A percentile compares a stretch with the other conserved stretches of the same genome.
These are phyloP conservation scores for Morone saxatilis DNA, from an alignment of 2,113 vertebrate genomes.

Conservation along the genomic window DNA sequence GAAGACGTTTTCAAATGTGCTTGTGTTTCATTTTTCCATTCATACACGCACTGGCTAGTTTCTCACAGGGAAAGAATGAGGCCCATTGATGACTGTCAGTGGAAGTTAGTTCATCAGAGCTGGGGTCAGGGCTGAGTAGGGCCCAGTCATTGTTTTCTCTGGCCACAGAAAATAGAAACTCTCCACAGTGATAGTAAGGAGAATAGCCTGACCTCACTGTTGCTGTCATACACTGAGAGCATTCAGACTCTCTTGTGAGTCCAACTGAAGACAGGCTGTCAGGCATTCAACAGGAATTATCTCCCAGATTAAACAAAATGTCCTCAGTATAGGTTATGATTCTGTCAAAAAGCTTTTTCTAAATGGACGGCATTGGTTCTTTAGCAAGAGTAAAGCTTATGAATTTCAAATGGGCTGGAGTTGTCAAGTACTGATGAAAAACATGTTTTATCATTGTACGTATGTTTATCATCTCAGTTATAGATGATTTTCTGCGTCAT, in stretches of 20 bases:
- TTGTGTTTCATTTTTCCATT: slow-evolving; percentile 42
- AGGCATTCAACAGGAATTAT: slow-evolving; percentile 10
- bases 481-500: background rate
- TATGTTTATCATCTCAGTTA: background rate
- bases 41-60: slow-evolving; percentile 20
- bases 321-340: background rate
- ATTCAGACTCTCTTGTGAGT: slow-evolving; percentile 31
- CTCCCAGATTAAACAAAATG: slow-evolving; percentile 3
- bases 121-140: slow-evolving; percentile 27
- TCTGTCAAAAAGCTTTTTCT: slow-evolving; percentile 3
- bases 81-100: slow-evolving; percentile 55
- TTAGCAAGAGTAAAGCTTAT: background rate
- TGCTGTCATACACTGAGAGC: slow-evolving; percentile 29
- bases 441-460: background rate
- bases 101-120: slow-evolving; percentile 65
- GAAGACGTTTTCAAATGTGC: slow-evolving; percentile 24
- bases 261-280: background rate
- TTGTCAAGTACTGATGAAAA: background rate
- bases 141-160: slow-evolving; percentile 51
- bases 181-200: slow-evolving; percentile 27
- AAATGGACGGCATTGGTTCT: background rate
- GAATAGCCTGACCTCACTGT: slow-evolving; percentile 30
- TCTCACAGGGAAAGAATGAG: slow-evolving; percentile 56
- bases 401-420: background rate
- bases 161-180: slow-evolving; percentile 46